Base-by-base conservation (phyloP, 2,797 vertebrate species). In the Neomorphus geoffroyi region DNA sequence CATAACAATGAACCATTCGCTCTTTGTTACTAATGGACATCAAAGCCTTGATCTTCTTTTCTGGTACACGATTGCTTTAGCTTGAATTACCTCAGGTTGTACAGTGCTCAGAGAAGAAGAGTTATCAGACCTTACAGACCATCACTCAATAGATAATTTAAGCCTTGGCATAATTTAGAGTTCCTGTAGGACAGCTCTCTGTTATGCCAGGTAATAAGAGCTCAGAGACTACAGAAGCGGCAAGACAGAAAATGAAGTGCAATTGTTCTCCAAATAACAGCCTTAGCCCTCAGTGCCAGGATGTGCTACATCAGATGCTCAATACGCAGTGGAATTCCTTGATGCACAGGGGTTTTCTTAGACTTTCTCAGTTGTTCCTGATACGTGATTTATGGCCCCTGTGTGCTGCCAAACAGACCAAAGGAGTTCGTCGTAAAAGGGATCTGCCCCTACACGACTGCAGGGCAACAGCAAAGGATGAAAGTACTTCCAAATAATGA, bases 241-340 rank as follows among this genome's bases (percentile, higher is more conserved):
- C 60, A 92, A 80, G 86, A 88, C 43, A 91, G 56, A 92, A 95
- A 81, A 92, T 64, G 23, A 91, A 92, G 39, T 17, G n/a, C 6
- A 27, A 15, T 30, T 9, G 28, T 69, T n/a, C 74, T 92, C n/a
- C 88, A 81, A 46, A 73, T 39, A 61, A 61, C 26, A 79, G 10
- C 46, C 67, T 26, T 23, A 37, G 22, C 10, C 46, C 43, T 80
- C 71, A 60, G 2, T 50, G 65, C 74, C 88, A 80, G 61, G 57
- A 84, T 54, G 71, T 30, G 28, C 37, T 71, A 50, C 45, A 73
- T 67, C 53, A 81, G 65, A 57, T 65, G 45, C 46, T 57, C n/a
- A 67, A 32, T 33, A 28, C 46, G 50, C 45, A 61, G 27, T 62
- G 50, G 39, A 92, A 93, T 87, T 94, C 86, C 83, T 73, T 77